A percentile compares a stretch with the other conserved stretches of the same genome.
These are phyloP conservation scores for Dolichotis patagonum DNA, from an alignment of 2,113 vertebrate genomes.

Conservation along the genomic window DNA sequence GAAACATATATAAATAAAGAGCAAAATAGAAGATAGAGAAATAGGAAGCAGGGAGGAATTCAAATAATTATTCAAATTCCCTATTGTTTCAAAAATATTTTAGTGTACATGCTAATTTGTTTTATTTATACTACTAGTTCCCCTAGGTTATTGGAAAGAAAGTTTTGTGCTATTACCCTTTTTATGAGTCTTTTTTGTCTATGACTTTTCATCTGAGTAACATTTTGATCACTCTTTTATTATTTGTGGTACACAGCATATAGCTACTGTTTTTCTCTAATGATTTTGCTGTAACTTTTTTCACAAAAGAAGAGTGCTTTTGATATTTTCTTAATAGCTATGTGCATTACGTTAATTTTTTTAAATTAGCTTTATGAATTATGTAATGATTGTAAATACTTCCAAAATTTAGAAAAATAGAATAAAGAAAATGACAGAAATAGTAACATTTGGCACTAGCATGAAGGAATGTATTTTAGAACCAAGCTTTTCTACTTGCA, in stretches of 20 bases:
- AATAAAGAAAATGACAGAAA: background rate
- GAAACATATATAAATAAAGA: background rate
- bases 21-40: background rate
- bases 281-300: background rate
- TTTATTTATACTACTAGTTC: background rate
- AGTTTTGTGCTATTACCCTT: background rate
- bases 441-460: background rate
- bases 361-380: background rate
- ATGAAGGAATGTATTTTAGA: background rate
- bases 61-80: background rate
- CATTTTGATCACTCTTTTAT: background rate
- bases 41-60: background rate
- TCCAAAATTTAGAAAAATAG: background rate
- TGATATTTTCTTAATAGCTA: background rate
- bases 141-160: background rate
- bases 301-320: background rate
- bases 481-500: background rate
- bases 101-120: background rate
- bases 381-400: background rate
- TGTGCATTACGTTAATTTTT: background rate
- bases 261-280: background rate
- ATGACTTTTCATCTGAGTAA: background rate
- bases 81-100: background rate
- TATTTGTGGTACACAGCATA: background rate
- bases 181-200: background rate